Percentiles rank a stretch among this genome's conserved stretches.
phyloP scores from a whole-genome alignment of 2,888 invertebrate species.

The Lepidocyrtinus sp. region DNA sequence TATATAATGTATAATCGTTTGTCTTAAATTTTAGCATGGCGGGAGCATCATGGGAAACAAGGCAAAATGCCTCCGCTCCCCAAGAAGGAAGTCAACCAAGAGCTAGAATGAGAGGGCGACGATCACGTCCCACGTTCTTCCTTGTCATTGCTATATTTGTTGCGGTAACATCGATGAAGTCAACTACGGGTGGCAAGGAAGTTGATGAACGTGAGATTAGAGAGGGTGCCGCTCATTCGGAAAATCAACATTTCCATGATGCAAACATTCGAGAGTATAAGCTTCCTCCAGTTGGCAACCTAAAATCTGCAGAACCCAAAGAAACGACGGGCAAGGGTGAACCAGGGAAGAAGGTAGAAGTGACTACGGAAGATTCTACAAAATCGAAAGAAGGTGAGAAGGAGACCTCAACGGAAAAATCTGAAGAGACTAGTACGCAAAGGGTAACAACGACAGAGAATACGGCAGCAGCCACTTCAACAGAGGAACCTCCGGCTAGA shows the following conservation, averaged over 20 bases:
- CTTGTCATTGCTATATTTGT: constrained; percentile 60
- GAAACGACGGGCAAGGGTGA: background rate
- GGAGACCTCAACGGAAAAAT: constrained; percentile 15
- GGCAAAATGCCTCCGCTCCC: background rate
- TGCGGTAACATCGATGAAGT: constrained; percentile 53
- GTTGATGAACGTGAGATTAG: background rate
- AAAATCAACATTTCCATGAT: no score
- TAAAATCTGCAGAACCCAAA: constrained; percentile 7
- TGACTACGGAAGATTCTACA: background rate
- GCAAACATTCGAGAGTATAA: background rate
- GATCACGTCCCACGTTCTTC: constrained; percentile 62
- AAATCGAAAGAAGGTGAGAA: background rate
- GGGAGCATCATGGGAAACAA: constrained; percentile 25
- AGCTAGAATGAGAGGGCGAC: constrained; percentile 56
- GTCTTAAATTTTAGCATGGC: constrained; percentile 16
- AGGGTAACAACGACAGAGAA: constrained; percentile 3
- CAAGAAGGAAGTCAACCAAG: background rate
- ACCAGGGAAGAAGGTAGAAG: background rate
- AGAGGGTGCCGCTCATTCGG: no score
- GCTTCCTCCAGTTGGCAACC: background rate
- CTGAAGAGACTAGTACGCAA: background rate
- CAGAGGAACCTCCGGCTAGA: constrained; percentile 28
- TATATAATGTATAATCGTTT: no score
- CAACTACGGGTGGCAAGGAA: constrained; percentile 53
- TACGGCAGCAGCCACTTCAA: background rate